A percentile compares a stretch with the other conserved stretches of the same genome.
These are phyloP conservation scores for Kryptolebias ocellatus DNA, from an alignment of 2,797 vertebrate genomes.

Conservation along the genomic window DNA sequence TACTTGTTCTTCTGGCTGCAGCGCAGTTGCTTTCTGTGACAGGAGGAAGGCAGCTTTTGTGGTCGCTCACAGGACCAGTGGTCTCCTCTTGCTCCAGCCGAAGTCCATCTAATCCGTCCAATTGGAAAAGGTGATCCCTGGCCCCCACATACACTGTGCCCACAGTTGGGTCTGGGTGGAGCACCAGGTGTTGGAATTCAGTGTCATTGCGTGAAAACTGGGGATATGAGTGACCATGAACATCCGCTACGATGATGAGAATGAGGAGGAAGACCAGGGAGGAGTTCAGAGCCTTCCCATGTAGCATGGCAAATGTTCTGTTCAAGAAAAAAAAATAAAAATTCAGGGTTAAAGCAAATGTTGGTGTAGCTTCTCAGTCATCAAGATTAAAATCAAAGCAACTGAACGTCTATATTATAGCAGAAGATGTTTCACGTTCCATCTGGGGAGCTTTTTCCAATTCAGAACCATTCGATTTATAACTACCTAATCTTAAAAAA, in stretches of 20 bases:
- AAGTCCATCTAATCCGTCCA: constrained; percentile 84
- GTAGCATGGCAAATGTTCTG: constrained; percentile 89
- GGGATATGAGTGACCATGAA: constrained; percentile 73
- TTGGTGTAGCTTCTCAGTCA: too few relatives aligned
- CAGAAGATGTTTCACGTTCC: too few relatives aligned
- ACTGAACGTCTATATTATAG: too few relatives aligned
- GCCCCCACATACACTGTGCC: constrained; percentile 92
- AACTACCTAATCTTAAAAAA: too few relatives aligned
- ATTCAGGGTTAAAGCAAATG: background rate
- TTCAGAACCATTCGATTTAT: too few relatives aligned
- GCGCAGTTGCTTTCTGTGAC: constrained; percentile 88
- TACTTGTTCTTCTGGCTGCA: constrained; percentile 87
- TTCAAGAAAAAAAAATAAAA: constrained; percentile 33
- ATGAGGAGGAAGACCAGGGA: constrained; percentile 77
- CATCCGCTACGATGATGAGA: constrained; percentile 60
- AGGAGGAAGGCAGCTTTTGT: constrained; percentile 93
- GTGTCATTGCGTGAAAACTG: constrained; percentile 85
- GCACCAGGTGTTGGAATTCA: constrained; percentile 90
- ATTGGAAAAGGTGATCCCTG: constrained; percentile 92
- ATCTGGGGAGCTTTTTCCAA: too few relatives aligned
- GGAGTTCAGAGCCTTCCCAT: constrained; percentile 83
- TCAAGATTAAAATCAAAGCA: background rate
- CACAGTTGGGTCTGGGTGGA: constrained; percentile 87
- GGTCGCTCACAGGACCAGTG: constrained; percentile 91
- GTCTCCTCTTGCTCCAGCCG: constrained; percentile 82